Percentiles rank a stretch among this genome's conserved stretches.
phyloP scores from a whole-genome alignment of 35 echinoderm and acorn worm genomes.

The Heliocidaris erythrogramma region DNA sequence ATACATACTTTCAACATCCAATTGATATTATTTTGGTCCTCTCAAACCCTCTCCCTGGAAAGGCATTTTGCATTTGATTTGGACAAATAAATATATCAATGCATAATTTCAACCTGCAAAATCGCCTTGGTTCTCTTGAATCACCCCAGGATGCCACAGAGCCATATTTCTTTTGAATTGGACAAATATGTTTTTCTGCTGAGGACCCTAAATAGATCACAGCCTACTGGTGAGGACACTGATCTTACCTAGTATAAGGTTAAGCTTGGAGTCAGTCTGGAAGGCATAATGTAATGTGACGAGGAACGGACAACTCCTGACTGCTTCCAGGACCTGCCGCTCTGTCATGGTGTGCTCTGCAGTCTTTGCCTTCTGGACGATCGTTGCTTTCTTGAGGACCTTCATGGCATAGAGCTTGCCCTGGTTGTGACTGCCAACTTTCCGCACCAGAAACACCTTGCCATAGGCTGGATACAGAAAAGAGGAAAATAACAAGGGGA shows the following conservation, averaged over 20 bases:
- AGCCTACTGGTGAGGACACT: no score
- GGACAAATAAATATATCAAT: no score
- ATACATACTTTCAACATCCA: no score
- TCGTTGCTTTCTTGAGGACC: slow-evolving; percentile 98
- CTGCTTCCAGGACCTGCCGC: slow-evolving; percentile 91
- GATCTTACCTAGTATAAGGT: slow-evolving; percentile 85
- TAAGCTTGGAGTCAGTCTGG: slow-evolving; percentile 96
- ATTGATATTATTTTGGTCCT: no score
- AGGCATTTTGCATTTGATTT: no score
- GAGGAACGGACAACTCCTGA: slow-evolving; percentile 73
- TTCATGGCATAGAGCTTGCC: slow-evolving; percentile 98
- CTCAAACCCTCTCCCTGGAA: no score
- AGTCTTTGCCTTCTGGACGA: slow-evolving; percentile 99
- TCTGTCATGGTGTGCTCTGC: slow-evolving; percentile 98
- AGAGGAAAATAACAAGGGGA: background rate
- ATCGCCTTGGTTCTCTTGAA: no score
- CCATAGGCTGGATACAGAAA: slow-evolving; percentile 81
- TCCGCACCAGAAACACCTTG: slow-evolving; percentile 97
- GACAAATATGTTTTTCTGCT: no score
- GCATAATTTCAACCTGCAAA: no score
- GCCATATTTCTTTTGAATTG: no score
- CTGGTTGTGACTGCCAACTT: slow-evolving; percentile 74
- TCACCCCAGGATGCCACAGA: no score
- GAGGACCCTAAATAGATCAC: no score
- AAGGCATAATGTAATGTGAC: slow-evolving; percentile 93